Evolutionary conservation across 2,113 vertebrate species (phyloP).

Genomic region (Martes martes): DNA sequence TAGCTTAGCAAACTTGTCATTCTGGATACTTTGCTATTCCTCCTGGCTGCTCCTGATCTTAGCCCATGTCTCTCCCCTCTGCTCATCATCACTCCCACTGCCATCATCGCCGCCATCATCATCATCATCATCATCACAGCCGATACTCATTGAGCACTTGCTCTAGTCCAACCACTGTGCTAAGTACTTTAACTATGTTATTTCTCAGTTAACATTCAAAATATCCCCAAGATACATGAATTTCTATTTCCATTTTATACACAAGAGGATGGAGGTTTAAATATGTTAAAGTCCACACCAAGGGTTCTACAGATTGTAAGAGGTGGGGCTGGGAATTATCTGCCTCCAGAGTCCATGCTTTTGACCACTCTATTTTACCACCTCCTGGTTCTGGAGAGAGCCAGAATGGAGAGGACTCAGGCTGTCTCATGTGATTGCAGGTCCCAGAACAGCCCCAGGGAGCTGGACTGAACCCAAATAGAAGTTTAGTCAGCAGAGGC

Average conservation of each 20-base stretch:
- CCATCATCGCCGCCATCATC: too few species aligned
- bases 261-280: background rate
- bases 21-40: background rate
- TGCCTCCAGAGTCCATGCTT: background rate
- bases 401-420: background rate
- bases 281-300: background rate
- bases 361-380: background rate
- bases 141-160: background rate
- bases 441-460: background rate
- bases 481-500: background rate
- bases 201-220: background rate
- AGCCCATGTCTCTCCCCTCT: background rate
- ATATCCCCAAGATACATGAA: background rate
- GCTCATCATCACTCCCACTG: background rate
- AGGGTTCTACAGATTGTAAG: background rate
- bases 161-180: background rate
- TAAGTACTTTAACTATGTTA: background rate
- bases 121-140: background rate
- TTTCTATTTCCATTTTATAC: slow-evolving; percentile 8
- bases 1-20: background rate
- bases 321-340: background rate
- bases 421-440: background rate
- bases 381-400: background rate
- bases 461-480: background rate
- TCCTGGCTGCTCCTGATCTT: background rate